Evolutionary conservation across 2,113 vertebrate genomes (phyloP).

Genomic region (Sinocyclocheilus grahami): DNA sequence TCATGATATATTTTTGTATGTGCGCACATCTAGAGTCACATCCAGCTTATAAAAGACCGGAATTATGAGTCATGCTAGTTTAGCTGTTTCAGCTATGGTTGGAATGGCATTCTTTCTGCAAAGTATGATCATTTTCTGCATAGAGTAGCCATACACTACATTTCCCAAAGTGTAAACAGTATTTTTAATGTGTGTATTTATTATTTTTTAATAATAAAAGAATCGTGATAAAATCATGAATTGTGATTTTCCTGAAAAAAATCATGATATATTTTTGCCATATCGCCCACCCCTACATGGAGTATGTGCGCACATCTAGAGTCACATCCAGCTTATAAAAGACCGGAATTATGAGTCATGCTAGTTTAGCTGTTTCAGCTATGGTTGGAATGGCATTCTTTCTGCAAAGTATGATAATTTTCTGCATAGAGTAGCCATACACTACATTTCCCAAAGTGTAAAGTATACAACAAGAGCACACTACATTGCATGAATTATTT

Average conservation of each 20-base stretch:
- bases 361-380: no score
- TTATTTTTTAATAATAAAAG: no score
- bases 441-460: no score
- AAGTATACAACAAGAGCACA: no score
- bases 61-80: slow-evolving; percentile 1
- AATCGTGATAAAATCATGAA: no score
- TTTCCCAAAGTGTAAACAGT: no score
- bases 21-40: neutral
- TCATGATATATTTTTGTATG: neutral
- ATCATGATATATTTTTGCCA: no score
- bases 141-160: neutral
- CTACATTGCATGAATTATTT: no score
- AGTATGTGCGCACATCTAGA: neutral
- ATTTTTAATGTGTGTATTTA: no score
- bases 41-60: neutral
- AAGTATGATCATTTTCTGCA: neutral
- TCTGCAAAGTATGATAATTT: neutral
- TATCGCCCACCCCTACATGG: no score
- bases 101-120: neutral
- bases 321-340: neutral
- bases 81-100: neutral
- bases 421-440: neutral
- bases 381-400: neutral
- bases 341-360: slow-evolving; percentile 8
- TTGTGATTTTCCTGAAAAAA: no score